Base-by-base conservation (phyloP, 2,797 vertebrate genomes). In the Hypotaenidia philippensis region DNA sequence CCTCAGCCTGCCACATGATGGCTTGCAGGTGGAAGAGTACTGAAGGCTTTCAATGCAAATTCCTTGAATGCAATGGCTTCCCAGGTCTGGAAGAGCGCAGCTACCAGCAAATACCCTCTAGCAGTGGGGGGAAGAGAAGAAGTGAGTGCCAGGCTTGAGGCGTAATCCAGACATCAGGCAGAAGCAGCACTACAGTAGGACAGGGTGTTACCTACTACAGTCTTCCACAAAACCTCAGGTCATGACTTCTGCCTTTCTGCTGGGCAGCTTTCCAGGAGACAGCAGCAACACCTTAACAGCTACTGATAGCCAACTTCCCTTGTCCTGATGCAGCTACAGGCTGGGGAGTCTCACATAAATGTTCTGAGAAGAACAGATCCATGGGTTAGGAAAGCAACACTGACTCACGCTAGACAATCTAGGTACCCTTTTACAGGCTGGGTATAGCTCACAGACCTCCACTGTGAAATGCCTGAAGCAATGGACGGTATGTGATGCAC, bases 401-500 rank as follows among this genome's bases (percentile, higher is more conserved):
- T 66, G 76, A 29, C 49, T 63, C 38, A 36, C 44, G 2, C 32
- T 15, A 34, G 49, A 69, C 68, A 36, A 52, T 3, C 44, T 56
- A 56, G 32, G 57, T 2, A 5, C 8, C n/a, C 6, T 12, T 5
- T 4, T 13, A 25, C 55, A 63, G 85, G 25, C 57, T 60, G 77
- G 70, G 36, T 64, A 32, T 2, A 53, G 72, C 47, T 49, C 78
- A 26, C 59, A 31, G 25, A 40, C 18, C 68, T 53, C 49, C 6
- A 0, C 4, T n/a, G 53, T 44, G 77, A 60, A 72, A 22, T 11
- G 25, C 53, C 55, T 34, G 16, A 17, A 49, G 53, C 17, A 72
- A 34, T 0, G 2, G 55, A 41, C 0, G 2, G 31, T 13, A 27
- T 10, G 2, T 1, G 3, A 4, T 5, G 27, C 21, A 25, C 53